A percentile compares a stretch with the other conserved stretches of the same genome.
phyloP scores from a whole-genome alignment of 2,888 invertebrate genomes.

The Loripinus fragilis region DNA sequence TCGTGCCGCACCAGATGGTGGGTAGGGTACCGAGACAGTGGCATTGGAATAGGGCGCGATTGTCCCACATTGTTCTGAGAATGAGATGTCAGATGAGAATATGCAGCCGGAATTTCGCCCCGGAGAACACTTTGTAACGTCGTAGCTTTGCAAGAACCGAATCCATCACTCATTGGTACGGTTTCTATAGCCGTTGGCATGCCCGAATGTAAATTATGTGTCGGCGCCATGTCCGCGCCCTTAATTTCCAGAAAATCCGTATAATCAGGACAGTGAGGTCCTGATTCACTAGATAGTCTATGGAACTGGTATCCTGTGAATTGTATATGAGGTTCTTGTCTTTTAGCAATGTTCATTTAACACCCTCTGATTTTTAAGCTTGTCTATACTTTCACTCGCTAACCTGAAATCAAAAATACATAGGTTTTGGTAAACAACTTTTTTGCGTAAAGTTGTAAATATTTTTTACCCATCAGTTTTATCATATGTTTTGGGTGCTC shows the following conservation, averaged over 20 bases:
- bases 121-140: slow-evolving; percentile 74
- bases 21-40: background rate
- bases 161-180: background rate
- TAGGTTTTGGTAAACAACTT: too few relatives aligned
- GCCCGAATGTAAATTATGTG: slow-evolving; percentile 53
- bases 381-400: too few relatives aligned
- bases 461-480: too few relatives aligned
- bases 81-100: slow-evolving; percentile 71
- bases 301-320: background rate
- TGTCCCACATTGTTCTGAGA: slow-evolving; percentile 14
- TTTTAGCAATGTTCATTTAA: background rate
- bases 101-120: slow-evolving; percentile 75
- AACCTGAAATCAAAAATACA: background rate
- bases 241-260: background rate
- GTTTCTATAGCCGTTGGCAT: slow-evolving; percentile 6
- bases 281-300: background rate
- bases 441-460: too few relatives aligned
- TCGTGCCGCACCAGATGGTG: background rate
- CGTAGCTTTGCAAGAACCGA: slow-evolving; percentile 18
- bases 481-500: too few relatives aligned
- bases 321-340: background rate
- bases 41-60: slow-evolving; percentile 17
- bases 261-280: background rate
- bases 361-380: background rate
- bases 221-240: slow-evolving; percentile 48